Conservation (phyloP, 2,113 vertebrate genomes). For the Alethe castanea region DNA sequence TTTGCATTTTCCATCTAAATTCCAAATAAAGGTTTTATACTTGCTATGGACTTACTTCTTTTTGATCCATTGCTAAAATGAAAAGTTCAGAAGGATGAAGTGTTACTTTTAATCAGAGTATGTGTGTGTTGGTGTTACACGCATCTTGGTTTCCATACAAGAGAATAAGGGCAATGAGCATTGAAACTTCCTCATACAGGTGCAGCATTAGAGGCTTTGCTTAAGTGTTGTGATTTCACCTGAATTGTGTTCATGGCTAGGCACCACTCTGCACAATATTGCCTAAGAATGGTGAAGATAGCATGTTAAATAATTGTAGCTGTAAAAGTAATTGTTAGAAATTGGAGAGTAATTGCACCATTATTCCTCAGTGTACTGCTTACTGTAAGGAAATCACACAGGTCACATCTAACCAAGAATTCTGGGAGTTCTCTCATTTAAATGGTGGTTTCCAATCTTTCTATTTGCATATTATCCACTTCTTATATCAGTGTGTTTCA, state of each 20-base stretch:
- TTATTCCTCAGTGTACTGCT: neutral
- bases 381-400: neutral
- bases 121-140: neutral
- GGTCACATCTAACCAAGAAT: neutral
- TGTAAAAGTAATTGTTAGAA: neutral
- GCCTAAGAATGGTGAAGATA: neutral
- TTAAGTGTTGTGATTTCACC: neutral
- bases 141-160: fast-evolving
- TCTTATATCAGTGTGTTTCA: neutral
- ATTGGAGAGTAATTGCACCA: neutral
- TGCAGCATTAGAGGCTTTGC: neutral
- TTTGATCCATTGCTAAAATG: neutral
- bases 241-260: neutral
- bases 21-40: neutral
- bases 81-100: neutral
- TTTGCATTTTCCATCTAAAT: neutral
- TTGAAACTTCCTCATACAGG: neutral
- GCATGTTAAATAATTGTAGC: neutral
- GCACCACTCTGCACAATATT: neutral
- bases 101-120: neutral
- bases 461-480: neutral
- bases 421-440: neutral
- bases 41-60: neutral
- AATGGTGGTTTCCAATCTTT: neutral
- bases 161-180: neutral